Conservation (phyloP, 2,113 vertebrate genomes). For the Oncorhynchus mykiss region DNA sequence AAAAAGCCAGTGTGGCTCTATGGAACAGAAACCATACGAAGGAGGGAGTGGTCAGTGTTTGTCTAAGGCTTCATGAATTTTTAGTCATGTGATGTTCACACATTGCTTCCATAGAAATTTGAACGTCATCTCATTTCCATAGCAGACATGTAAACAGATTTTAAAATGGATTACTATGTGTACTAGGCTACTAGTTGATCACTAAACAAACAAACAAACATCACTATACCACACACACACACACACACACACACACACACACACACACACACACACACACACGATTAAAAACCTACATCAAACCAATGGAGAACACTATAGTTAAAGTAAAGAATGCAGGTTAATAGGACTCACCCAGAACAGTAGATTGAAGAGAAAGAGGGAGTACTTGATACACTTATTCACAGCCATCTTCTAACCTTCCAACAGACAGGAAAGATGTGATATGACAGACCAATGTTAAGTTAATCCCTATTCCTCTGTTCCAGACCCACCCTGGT, state of each 20-base stretch:
- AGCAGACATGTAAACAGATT: neutral
- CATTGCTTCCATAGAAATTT: too few species aligned
- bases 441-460: neutral
- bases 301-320: too few species aligned
- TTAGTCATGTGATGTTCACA: too few species aligned
- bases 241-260: too few species aligned
- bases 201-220: too few species aligned
- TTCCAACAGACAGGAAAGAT: neutral
- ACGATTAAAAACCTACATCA: neutral
- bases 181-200: too few species aligned
- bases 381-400: slow-evolving; percentile 80
- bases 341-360: slow-evolving; percentile 84
- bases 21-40: neutral
- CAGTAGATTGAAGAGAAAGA: slow-evolving; percentile 89
- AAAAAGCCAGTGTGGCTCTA: neutral
- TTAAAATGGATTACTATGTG: too few species aligned
- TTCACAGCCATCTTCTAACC: slow-evolving; percentile 80
- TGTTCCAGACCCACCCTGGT: neutral
- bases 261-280: too few species aligned
- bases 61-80: neutral
- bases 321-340: too few species aligned
- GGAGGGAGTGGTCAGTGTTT: neutral
- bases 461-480: neutral
- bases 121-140: neutral
- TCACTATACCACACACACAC: too few species aligned